Evolutionary conservation across 2,113 vertebrate species (phyloP).

Genomic region (Centropus bengalensis): DNA sequence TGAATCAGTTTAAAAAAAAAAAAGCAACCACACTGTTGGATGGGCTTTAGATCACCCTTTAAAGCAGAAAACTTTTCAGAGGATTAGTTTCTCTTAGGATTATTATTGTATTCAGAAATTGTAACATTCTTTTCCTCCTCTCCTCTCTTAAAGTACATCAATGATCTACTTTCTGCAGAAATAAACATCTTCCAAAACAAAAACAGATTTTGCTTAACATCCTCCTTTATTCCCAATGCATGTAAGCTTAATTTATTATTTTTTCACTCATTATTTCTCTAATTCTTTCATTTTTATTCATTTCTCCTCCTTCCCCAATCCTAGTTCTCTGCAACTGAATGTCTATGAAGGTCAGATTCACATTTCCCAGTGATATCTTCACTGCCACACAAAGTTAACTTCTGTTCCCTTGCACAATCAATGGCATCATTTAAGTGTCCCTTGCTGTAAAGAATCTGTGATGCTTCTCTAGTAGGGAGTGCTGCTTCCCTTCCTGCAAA

Average conservation of each 20-base stretch:
- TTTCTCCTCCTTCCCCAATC: fast-evolving
- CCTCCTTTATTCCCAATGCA: neutral
- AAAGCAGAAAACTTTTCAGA: neutral
- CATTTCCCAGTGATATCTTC: neutral
- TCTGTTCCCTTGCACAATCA: neutral
- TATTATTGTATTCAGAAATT: neutral
- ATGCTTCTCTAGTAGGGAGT: neutral
- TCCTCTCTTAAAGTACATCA: neutral
- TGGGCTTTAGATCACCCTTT: neutral
- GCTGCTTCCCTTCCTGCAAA: neutral
- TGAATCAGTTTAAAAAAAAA: neutral
- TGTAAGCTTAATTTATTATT: neutral
- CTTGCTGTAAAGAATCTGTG: neutral
- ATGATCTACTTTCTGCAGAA: neutral
- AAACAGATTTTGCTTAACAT: neutral
- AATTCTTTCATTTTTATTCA: neutral
- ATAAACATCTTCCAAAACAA: neutral
- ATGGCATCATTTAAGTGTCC: neutral
- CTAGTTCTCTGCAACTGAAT: neutral
- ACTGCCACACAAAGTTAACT: neutral
- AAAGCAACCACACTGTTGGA: neutral
- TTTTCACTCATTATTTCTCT: neutral
- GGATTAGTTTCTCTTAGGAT: neutral
- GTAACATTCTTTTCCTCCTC: neutral
- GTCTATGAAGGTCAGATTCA: neutral